phyloP scores from a whole-genome alignment of 2,113 vertebrate species.

The Epinephelus moara region DNA sequence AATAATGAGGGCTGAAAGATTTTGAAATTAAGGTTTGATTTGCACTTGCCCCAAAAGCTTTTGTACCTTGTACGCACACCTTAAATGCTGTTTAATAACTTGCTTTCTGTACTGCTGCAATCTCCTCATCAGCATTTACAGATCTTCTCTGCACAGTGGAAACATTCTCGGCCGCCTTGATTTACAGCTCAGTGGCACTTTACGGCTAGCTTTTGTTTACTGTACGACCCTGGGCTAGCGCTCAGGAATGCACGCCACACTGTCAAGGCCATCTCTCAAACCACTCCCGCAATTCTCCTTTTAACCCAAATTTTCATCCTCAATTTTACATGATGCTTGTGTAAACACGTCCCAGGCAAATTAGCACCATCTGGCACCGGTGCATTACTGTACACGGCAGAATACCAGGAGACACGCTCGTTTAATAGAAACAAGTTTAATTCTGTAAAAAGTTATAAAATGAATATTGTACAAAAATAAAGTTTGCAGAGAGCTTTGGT shows the following conservation, averaged over 20 bases:
- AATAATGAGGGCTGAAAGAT: neutral
- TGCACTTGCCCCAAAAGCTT: neutral
- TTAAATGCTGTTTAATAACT: slow-evolving; percentile 29
- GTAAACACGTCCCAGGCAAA: slow-evolving; percentile 56
- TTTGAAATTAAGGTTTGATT: neutral
- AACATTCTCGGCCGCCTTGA: slow-evolving; percentile 72
- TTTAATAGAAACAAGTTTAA: slow-evolving; percentile 96
- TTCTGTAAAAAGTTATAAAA: slow-evolving; percentile 99
- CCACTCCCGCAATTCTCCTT: slow-evolving; percentile 24
- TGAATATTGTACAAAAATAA: slow-evolving; percentile 99
- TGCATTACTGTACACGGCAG: slow-evolving; percentile 25
- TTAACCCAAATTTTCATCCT: slow-evolving; percentile 48
- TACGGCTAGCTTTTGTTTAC: slow-evolving; percentile 81
- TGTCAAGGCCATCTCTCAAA: slow-evolving; percentile 52
- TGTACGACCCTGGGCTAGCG: slow-evolving; percentile 67
- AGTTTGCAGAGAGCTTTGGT: slow-evolving; percentile 99
- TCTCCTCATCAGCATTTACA: slow-evolving; percentile 59
- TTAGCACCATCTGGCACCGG: slow-evolving; percentile 51
- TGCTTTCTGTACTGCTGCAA: slow-evolving; percentile 33
- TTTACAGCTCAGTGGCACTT: slow-evolving; percentile 76
- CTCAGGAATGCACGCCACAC: slow-evolving; percentile 77
- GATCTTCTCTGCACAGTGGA: slow-evolving; percentile 67
- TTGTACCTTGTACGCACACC: slow-evolving; percentile 4
- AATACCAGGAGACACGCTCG: slow-evolving; percentile 63
- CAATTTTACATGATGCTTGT: slow-evolving; percentile 48